Evolutionary conservation across 2,797 vertebrate species (phyloP).

Genomic region (Hemitrygon akajei): DNA sequence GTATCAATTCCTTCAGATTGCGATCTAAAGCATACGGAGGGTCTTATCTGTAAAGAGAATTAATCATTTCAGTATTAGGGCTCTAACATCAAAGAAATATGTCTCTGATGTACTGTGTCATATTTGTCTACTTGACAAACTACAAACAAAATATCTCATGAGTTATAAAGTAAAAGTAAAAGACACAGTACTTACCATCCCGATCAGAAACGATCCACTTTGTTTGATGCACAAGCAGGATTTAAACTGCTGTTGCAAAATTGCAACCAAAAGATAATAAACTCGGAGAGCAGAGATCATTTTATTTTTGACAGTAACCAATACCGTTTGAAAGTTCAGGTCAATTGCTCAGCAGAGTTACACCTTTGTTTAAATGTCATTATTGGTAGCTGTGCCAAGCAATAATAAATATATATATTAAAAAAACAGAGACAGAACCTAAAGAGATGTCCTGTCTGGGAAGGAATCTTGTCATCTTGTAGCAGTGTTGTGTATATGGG

Average conservation of each 20-base stretch:
- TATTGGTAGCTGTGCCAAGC: conserved; percentile 5
- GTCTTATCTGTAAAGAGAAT: not conserved
- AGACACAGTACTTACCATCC: not conserved
- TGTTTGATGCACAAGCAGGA: not conserved
- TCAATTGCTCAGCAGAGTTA: conserved; percentile 23
- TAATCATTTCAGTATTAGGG: not conserved
- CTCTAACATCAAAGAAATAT: not conserved
- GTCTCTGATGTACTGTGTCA: not conserved
- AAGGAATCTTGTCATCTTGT: conserved; percentile 30
- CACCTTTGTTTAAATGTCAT: conserved; percentile 29
- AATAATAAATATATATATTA: not conserved
- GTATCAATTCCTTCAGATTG: not conserved
- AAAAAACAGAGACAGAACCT: not conserved
- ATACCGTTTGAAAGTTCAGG: conserved; percentile 17
- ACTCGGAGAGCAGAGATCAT: conserved; percentile 14
- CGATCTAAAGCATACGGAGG: not conserved
- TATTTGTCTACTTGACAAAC: conserved; percentile 1
- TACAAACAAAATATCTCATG: conserved; percentile 6
- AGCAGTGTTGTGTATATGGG: not conserved
- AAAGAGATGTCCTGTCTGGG: conserved; percentile 6
- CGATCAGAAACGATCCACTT: not conserved
- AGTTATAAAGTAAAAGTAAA: not conserved
- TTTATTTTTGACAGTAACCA: conserved; percentile 25
- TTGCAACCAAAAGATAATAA: conserved; percentile 21
- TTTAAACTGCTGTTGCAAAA: conserved; percentile 11